These are phyloP conservation scores for Siderastrea radians DNA, from an alignment of 92 coral and sea anemone genomes.

Conservation along the genomic window DNA sequence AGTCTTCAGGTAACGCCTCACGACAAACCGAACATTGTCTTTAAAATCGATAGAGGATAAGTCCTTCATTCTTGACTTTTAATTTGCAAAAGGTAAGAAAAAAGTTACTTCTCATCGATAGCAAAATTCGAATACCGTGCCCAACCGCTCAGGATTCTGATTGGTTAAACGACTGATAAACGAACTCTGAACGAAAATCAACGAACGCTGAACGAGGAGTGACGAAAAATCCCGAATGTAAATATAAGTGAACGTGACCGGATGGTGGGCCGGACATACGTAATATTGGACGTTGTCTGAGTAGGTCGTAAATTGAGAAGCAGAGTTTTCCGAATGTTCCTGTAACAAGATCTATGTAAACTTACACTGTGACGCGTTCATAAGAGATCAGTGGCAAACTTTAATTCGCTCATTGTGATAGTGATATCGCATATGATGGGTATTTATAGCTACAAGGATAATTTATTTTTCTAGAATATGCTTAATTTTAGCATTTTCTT, in stretches of 20 bases:
- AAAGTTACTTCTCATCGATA: not conserved
- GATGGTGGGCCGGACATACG: not conserved
- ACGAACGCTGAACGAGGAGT: not conserved
- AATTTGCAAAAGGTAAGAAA: not conserved
- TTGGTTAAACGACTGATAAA: constrained; percentile 23
- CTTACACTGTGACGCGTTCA: not conserved
- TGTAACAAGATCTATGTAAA: not conserved
- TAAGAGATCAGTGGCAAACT: not conserved
- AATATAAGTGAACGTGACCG: constrained; percentile 16
- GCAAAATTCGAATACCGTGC: constrained; percentile 68
- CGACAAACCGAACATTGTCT: constrained; percentile 90
- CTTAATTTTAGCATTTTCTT: not conserved
- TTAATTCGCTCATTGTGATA: not conserved
- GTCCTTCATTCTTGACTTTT: constrained; percentile 78
- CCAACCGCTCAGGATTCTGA: constrained; percentile 65
- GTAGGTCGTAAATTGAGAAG: no score
- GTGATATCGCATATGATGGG: not conserved
- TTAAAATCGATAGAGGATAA: constrained; percentile 95
- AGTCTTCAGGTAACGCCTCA: constrained; percentile 88
- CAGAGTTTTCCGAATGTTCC: not conserved
- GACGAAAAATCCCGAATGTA: not conserved
- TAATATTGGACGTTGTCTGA: not conserved
- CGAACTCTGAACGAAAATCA: not conserved
- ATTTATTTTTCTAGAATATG: not conserved
- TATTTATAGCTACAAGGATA: not conserved